A percentile compares a stretch with the other conserved stretches of the same genome.
phyloP scores from a whole-genome alignment of 1,140 invertebrate species.

The Diorhabda sublineata region DNA sequence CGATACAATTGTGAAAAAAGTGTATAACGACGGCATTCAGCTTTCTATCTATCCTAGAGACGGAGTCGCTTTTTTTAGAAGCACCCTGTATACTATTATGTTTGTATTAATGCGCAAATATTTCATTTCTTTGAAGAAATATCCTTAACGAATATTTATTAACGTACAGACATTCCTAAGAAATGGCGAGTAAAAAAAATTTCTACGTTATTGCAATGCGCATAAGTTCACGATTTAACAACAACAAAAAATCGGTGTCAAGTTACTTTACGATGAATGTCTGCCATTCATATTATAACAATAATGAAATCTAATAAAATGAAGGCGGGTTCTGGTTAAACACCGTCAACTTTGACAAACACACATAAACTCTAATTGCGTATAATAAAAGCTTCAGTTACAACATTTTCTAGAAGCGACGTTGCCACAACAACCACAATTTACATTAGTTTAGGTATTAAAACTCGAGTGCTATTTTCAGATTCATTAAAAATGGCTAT shows the following conservation, averaged over 20 bases:
- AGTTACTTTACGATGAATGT: neutral
- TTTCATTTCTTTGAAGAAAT: too few relatives aligned
- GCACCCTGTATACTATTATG: too few relatives aligned
- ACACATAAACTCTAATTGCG: neutral
- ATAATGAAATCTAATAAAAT: slow-evolving; percentile 3
- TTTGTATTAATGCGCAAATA: too few relatives aligned
- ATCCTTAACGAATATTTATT: too few relatives aligned
- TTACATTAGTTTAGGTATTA: too few relatives aligned
- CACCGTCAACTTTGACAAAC: neutral
- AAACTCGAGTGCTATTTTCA: too few relatives aligned
- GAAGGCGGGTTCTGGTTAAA: neutral
- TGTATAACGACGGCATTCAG: too few relatives aligned
- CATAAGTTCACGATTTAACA: neutral
- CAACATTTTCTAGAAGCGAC: neutral
- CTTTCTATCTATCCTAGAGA: too few relatives aligned
- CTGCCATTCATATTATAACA: neutral
- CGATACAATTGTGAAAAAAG: too few relatives aligned
- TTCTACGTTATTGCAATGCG: neutral
- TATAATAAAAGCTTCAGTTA: neutral
- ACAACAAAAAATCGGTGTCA: neutral
- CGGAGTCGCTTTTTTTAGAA: too few relatives aligned
- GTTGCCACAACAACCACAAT: neutral
- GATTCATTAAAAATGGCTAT: too few relatives aligned
- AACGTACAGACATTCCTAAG: neutral
- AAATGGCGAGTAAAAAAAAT: neutral